Conservation (phyloP, 2,888 invertebrate species). For the Anarsia innoxiella region DNA sequence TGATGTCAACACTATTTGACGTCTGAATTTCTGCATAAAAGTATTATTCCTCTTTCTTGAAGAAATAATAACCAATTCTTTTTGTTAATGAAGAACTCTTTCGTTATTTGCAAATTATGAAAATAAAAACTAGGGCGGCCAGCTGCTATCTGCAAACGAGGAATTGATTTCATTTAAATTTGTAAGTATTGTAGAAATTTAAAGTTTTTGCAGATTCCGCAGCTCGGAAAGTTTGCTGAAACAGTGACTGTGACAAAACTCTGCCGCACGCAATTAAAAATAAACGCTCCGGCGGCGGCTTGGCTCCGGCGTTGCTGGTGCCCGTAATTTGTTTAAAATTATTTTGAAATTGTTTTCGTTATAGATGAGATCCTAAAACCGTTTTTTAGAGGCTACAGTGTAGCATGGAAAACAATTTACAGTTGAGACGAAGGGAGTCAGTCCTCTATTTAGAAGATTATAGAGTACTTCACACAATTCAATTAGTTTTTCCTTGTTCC, state of each 20-base stretch:
- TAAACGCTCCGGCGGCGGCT: constrained; percentile 31
- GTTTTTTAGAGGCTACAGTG: not conserved
- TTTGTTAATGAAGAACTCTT: too few species aligned
- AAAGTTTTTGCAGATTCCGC: not conserved
- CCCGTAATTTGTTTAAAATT: constrained; percentile 2
- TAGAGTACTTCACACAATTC: too few species aligned
- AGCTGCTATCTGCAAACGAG: not conserved
- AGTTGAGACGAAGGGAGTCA: not conserved
- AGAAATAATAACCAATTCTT: too few species aligned
- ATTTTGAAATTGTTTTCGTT: constrained; percentile 1
- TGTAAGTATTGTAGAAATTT: constrained; percentile 2
- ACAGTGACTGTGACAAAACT: constrained; percentile 36
- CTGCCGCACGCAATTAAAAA: constrained; percentile 45
- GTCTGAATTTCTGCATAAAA: too few species aligned
- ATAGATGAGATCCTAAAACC: not conserved
- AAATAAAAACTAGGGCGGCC: too few species aligned
- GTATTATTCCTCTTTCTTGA: too few species aligned
- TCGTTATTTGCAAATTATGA: too few species aligned
- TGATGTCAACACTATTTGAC: too few species aligned
- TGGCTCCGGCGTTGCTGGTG: constrained; percentile 14
- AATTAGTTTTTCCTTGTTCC: too few species aligned
- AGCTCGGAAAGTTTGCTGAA: too few species aligned
- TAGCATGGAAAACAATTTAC: not conserved
- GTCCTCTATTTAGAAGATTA: too few species aligned
- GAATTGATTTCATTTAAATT: constrained; percentile 6